Evolutionary conservation across 2,797 vertebrate species (phyloP).

Genomic region (Dicrostonyx torquatus): DNA sequence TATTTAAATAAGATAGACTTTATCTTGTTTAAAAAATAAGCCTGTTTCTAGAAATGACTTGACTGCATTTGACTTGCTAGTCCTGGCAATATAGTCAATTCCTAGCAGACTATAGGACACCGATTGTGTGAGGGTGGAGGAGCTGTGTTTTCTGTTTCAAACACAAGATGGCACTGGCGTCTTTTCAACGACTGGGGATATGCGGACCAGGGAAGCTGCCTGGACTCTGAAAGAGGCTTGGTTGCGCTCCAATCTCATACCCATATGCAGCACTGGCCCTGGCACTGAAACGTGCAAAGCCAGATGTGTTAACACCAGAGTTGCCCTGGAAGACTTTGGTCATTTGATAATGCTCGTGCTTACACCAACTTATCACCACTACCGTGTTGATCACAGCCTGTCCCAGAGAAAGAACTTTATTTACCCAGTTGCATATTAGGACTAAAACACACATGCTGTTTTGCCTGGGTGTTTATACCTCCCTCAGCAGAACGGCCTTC

Average conservation of each 20-base stretch:
- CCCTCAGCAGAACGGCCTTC: not conserved
- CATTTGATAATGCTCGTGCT: constrained; percentile 2
- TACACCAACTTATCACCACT: not conserved
- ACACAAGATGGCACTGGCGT: constrained; percentile 85
- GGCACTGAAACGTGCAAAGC: not conserved
- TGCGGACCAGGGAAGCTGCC: not conserved
- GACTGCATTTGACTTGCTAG: not conserved
- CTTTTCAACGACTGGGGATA: constrained; percentile 52
- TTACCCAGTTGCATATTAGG: not conserved
- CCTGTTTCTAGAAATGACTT: not conserved
- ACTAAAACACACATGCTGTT: not conserved
- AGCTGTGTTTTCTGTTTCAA: constrained; percentile 57
- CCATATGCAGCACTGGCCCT: not conserved
- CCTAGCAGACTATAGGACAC: not conserved
- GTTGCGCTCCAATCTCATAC: not conserved
- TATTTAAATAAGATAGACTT: not conserved
- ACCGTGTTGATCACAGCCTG: not conserved
- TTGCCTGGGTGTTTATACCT: not conserved
- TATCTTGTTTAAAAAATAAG: no score
- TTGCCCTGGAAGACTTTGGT: constrained; percentile 10
- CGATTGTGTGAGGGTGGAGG: not conserved
- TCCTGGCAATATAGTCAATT: not conserved
- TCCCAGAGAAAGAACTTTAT: not conserved
- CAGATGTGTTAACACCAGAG: not conserved
- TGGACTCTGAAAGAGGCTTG: rapidly evolving